Evolutionary conservation across 1,140 invertebrate species (phyloP).

Genomic region (Aphidius ervi): DNA sequence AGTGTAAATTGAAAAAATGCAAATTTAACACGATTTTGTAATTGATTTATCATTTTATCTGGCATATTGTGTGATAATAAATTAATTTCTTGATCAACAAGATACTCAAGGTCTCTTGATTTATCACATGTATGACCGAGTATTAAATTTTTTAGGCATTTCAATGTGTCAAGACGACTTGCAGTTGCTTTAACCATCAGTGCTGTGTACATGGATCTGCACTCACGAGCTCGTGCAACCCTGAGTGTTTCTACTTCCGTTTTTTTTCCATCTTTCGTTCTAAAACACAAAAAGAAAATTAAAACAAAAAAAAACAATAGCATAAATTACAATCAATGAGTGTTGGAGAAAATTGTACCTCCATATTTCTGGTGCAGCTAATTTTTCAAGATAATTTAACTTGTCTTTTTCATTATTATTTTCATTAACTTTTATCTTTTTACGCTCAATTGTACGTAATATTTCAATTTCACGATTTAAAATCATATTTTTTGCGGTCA

Average conservation of each 20-base stretch:
- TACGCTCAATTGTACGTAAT: slow-evolving; percentile 60
- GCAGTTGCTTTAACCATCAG: slow-evolving; percentile 48
- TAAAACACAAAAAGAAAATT: neutral
- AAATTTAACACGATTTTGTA: slow-evolving; percentile 53
- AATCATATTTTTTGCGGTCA: slow-evolving; percentile 57
- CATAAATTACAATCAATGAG: neutral
- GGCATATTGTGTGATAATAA: slow-evolving; percentile 55
- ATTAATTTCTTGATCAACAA: slow-evolving; percentile 63
- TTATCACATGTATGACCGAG: slow-evolving; percentile 54
- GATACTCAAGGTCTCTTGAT: slow-evolving; percentile 54
- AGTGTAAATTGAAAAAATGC: slow-evolving; percentile 29
- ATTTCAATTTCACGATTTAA: slow-evolving; percentile 65
- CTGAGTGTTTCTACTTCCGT: slow-evolving; percentile 61
- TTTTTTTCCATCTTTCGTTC: slow-evolving; percentile 47
- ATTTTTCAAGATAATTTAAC: slow-evolving; percentile 58
- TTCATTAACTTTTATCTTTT: slow-evolving; percentile 54
- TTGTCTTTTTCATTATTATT: slow-evolving; percentile 54
- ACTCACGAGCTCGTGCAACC: slow-evolving; percentile 58
- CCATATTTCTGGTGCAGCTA: slow-evolving; percentile 61
- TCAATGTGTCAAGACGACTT: slow-evolving; percentile 57
- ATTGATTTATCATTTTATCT: slow-evolving; percentile 51
- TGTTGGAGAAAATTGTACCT: slow-evolving; percentile 34
- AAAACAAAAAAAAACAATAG: slow-evolving; percentile 9
- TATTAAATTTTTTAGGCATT: slow-evolving; percentile 49
- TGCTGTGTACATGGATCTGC: slow-evolving; percentile 57